Conservation (phyloP, 2,797 vertebrate species). For the Cyprinodon diabolis region DNA sequence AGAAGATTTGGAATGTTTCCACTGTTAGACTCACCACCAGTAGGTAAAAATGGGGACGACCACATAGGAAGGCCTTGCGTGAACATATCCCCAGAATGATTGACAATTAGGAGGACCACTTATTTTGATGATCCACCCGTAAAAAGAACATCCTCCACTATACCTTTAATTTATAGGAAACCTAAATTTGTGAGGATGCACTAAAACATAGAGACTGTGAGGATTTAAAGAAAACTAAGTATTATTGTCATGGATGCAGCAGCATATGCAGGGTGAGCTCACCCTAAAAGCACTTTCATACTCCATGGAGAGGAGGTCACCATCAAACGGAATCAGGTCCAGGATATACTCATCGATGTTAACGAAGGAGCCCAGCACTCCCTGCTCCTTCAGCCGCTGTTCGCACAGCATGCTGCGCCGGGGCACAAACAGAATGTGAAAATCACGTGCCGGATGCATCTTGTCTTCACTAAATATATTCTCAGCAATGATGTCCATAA, state of each 20-base stretch:
- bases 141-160: too few species aligned
- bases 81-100: too few species aligned
- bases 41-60: too few species aligned
- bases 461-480: slow-evolving; percentile 92
- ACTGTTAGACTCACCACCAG: too few species aligned
- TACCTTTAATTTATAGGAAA: not conserved
- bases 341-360: slow-evolving; percentile 95
- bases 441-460: slow-evolving; percentile 86
- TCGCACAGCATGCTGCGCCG: slow-evolving; percentile 95
- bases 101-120: too few species aligned
- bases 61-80: too few species aligned
- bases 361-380: slow-evolving; percentile 89
- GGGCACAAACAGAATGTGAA: slow-evolving; percentile 96
- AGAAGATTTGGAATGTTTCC: too few species aligned
- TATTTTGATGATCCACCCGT: too few species aligned
- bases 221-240: not conserved
- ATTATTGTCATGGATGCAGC: not conserved
- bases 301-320: slow-evolving; percentile 98
- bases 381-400: slow-evolving; percentile 93
- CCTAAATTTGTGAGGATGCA: not conserved
- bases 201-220: not conserved
- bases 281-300: slow-evolving; percentile 95
- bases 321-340: slow-evolving; percentile 95
- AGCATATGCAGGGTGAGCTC: slow-evolving; percentile 27
- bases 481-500: slow-evolving; percentile 98